Conservation (phyloP, 2,797 vertebrate genomes). For the Xyrichtys novacula region DNA sequence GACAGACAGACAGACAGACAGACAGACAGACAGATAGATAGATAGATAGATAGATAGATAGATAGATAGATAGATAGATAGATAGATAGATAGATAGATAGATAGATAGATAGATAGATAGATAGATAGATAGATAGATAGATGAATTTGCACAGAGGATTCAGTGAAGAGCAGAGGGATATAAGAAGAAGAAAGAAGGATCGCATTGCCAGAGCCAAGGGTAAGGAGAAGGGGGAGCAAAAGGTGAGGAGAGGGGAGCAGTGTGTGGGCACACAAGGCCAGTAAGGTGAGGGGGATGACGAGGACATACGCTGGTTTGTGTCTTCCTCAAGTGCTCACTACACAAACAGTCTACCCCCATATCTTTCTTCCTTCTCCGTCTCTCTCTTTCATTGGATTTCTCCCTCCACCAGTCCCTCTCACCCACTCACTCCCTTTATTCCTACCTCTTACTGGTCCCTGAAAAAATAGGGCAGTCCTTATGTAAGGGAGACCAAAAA, state of each 20-base stretch:
- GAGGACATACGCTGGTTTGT: slow-evolving; percentile 67
- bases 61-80: slow-evolving; percentile 10
- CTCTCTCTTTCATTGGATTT: slow-evolving; percentile 48
- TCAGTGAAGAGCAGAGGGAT: slow-evolving; percentile 3
- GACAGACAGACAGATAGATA: too few relatives aligned
- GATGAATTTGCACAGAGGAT: too few relatives aligned
- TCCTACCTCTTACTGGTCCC: slow-evolving; percentile 76
- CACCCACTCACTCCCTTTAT: slow-evolving; percentile 76
- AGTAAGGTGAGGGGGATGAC: slow-evolving; percentile 58
- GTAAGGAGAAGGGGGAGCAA: slow-evolving; percentile 37
- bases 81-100: slow-evolving; percentile 10
- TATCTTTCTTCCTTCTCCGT: slow-evolving; percentile 31
- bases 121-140: not conserved
- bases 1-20: too few relatives aligned
- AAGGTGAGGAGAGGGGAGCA: slow-evolving; percentile 35
- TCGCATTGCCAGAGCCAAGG: slow-evolving; percentile 7
- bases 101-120: slow-evolving; percentile 9
- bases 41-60: not conserved
- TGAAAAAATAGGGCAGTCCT: slow-evolving; percentile 82
- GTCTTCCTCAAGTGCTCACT: slow-evolving; percentile 68
- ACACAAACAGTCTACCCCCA: slow-evolving; percentile 59
- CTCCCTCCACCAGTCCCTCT: slow-evolving; percentile 62
- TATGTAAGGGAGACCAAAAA: slow-evolving; percentile 78
- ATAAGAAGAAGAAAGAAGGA: slow-evolving; percentile 22
- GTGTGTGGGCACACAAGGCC: slow-evolving; percentile 62